A percentile compares a stretch with the other conserved stretches of the same genome.
Conservation (phyloP, 2,888 invertebrate genomes). For the Caradrina kadenii region DNA sequence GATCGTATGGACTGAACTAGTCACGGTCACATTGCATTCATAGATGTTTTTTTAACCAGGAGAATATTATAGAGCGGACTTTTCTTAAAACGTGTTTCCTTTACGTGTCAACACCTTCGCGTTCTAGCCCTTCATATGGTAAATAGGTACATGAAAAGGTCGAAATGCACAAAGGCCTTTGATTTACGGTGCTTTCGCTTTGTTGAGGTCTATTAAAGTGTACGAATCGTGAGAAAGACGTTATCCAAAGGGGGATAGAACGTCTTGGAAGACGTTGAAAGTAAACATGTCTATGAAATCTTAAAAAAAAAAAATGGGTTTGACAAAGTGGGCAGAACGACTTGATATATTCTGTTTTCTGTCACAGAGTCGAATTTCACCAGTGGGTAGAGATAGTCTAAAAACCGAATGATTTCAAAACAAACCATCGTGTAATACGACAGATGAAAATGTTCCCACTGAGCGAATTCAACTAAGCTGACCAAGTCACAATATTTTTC, state of each 20-base stretch:
- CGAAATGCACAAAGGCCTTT: conserved; percentile 82
- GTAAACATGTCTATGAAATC: conserved; percentile 17
- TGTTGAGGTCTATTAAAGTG: conserved; percentile 85
- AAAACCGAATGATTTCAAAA: not conserved
- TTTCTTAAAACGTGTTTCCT: conserved; percentile 82
- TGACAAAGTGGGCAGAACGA: not conserved
- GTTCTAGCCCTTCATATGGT: conserved; percentile 88
- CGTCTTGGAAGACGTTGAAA: conserved; percentile 79
- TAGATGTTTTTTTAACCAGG: conserved; percentile 61
- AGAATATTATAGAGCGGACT: conserved; percentile 58
- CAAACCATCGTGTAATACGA: not conserved
- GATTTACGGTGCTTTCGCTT: conserved; percentile 87
- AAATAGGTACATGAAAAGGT: conserved; percentile 85
- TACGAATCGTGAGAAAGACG: conserved; percentile 87
- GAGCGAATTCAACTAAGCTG: conserved; percentile 9
- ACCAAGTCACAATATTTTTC: conserved; percentile 57
- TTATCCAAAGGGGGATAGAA: conserved; percentile 75
- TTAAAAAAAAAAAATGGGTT: not conserved
- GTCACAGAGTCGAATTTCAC: not conserved
- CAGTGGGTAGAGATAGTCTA: not conserved
- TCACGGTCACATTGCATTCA: conserved; percentile 73
- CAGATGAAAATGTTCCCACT: conserved; percentile 27
- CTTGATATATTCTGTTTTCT: not conserved
- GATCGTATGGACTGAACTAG: conserved; percentile 76
- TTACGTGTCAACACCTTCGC: conserved; percentile 88